Percentiles rank a stretch among this genome's conserved stretches.
Evolutionary conservation across 1,140 invertebrate species (phyloP).

Genomic region (Trissolcus basalis): DNA sequence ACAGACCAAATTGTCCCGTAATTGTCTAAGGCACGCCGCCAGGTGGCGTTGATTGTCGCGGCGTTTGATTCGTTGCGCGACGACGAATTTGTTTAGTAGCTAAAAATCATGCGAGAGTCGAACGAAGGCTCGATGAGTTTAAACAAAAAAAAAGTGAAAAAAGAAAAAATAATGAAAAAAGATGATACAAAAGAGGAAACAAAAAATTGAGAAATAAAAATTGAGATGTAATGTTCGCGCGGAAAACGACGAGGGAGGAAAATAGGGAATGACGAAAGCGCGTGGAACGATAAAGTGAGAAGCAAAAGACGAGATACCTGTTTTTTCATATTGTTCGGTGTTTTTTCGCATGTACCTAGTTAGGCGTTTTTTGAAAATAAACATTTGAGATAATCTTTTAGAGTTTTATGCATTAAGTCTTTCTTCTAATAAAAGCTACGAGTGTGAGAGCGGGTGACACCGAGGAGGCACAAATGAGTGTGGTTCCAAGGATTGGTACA

Average conservation of each 20-base stretch:
- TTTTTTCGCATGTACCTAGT: conserved; percentile 65
- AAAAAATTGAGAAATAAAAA: conserved; percentile 1
- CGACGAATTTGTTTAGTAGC: conserved; percentile 45
- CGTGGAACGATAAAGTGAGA: conserved; percentile 52
- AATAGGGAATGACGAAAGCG: conserved; percentile 32
- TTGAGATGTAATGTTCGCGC: neutral
- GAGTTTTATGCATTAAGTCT: conserved; percentile 61
- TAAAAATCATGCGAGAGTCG: conserved; percentile 26
- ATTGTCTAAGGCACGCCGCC: conserved; percentile 24
- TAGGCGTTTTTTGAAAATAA: conserved; percentile 62
- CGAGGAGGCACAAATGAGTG: neutral
- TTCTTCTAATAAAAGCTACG: conserved; percentile 53
- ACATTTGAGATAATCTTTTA: conserved; percentile 63
- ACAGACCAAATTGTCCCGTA: conserved; percentile 40
- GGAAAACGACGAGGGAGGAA: conserved; percentile 21
- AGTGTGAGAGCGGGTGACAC: conserved; percentile 31
- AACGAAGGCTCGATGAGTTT: conserved; percentile 17
- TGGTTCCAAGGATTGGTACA: conserved; percentile 7
- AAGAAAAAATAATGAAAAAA: conserved; percentile 1
- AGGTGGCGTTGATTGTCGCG: conserved; percentile 21
- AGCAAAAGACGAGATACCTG: conserved; percentile 59
- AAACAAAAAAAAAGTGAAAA: neutral
- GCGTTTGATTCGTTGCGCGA: conserved; percentile 32
- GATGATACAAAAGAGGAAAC: neutral
- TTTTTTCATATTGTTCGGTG: conserved; percentile 64